phyloP scores from a whole-genome alignment of 2,113 vertebrate species.

The Sinocyclocheilus anshuiensis region DNA sequence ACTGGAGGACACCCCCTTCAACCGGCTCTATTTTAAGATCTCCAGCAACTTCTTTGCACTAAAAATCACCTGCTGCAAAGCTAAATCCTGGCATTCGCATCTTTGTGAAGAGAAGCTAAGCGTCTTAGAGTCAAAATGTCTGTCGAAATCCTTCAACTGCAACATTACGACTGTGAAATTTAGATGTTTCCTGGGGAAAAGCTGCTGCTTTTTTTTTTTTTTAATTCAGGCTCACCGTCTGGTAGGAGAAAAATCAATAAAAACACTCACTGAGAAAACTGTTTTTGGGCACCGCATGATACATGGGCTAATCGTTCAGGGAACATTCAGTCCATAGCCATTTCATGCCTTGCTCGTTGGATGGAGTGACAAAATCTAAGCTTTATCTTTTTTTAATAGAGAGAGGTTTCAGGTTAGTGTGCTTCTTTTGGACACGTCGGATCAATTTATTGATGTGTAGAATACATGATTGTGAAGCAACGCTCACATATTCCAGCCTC shows the following conservation, averaged over 20 bases:
- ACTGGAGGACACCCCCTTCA: conserved; percentile 23
- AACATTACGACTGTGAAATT: conserved; percentile 1
- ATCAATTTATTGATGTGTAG: background rate
- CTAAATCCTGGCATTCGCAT: conserved; percentile 27
- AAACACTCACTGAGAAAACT: conserved; percentile 26
- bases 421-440: background rate
- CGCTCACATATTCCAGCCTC: background rate
- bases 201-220: background rate
- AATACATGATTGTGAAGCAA: conserved; percentile 11
- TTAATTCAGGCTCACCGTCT: background rate
- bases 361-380: conserved; percentile 40
- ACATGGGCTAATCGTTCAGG: background rate
- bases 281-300: background rate
- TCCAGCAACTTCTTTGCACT: conserved; percentile 22
- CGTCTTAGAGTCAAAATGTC: conserved; percentile 29
- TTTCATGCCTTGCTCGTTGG: conserved; percentile 43
- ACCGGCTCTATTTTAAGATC: conserved; percentile 34
- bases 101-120: conserved; percentile 4
- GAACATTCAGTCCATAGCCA: background rate
- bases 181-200: conserved; percentile 16
- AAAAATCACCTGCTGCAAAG: conserved; percentile 34
- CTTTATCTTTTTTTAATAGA: conserved; percentile 42
- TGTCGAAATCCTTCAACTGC: conserved; percentile 21
- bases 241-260: conserved; percentile 20
- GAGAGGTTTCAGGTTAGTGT: background rate